phyloP scores from a whole-genome alignment of 2,888 invertebrate genomes.

The Caradrina clavipalpis region DNA sequence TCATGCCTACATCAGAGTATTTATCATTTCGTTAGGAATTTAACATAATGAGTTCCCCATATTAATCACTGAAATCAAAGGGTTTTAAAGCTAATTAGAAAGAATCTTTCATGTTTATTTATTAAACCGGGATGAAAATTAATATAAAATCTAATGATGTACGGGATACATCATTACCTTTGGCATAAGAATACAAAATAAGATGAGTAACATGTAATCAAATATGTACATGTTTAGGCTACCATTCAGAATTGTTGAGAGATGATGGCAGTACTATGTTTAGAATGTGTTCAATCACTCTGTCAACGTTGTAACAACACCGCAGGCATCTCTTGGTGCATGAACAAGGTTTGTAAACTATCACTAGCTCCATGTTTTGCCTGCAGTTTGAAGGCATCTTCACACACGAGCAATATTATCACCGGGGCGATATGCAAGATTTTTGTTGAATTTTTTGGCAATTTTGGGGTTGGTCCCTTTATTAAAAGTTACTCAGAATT shows the following conservation, averaged over 20 bases:
- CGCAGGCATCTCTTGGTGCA: slow-evolving; percentile 13
- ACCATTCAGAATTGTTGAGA: not conserved
- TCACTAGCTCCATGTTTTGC: slow-evolving; percentile 32
- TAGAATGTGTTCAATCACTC: slow-evolving; percentile 44
- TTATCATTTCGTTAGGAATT: not conserved
- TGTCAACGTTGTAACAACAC: slow-evolving; percentile 21
- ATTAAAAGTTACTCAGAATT: too few relatives aligned
- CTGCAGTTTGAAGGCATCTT: not conserved
- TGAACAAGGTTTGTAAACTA: slow-evolving; percentile 52
- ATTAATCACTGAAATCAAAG: slow-evolving; percentile 3
- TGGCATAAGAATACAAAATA: not conserved
- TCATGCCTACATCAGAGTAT: not conserved
- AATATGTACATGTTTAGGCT: slow-evolving; percentile 22
- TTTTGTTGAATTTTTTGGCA: too few relatives aligned
- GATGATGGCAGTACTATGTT: slow-evolving; percentile 22
- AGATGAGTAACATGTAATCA: not conserved
- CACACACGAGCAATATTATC: too few relatives aligned
- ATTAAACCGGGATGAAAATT: not conserved
- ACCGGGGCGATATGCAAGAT: too few relatives aligned
- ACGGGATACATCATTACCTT: too few relatives aligned
- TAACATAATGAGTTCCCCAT: not conserved
- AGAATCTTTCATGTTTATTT: slow-evolving; percentile 13
- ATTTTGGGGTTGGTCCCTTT: too few relatives aligned
- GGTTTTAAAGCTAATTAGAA: slow-evolving; percentile 5
- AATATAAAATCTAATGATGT: too few relatives aligned